A percentile compares a stretch with the other conserved stretches of the same genome.
Evolutionary conservation across 2,888 invertebrate species (phyloP).

Genomic region (Salpingus planirostris): DNA sequence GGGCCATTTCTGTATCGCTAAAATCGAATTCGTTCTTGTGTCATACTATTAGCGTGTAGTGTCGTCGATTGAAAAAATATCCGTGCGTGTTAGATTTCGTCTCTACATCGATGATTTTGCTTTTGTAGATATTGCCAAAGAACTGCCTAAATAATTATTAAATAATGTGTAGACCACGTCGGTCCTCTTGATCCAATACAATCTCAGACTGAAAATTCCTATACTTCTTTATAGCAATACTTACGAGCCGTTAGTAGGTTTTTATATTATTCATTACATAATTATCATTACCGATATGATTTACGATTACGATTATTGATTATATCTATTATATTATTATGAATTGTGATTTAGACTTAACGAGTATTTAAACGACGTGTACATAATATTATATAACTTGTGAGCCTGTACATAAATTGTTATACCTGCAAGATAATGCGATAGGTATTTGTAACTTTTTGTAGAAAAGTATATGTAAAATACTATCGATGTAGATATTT

Average conservation of each 20-base stretch:
- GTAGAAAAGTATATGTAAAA: slow-evolving; percentile 24
- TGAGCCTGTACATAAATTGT: slow-evolving; percentile 26
- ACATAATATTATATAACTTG: slow-evolving; percentile 12
- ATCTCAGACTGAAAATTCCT: slow-evolving; percentile 34
- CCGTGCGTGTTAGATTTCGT: no score
- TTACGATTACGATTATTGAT: no score
- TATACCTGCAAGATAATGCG: slow-evolving; percentile 21
- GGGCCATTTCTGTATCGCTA: no score
- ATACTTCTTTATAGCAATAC: slow-evolving; percentile 31
- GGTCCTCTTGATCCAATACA: slow-evolving; percentile 21
- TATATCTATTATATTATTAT: slow-evolving; percentile 9
- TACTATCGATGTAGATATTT: slow-evolving; percentile 32
- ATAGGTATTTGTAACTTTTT: slow-evolving; percentile 24
- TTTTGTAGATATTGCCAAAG: slow-evolving; percentile 25
- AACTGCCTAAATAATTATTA: slow-evolving; percentile 21
- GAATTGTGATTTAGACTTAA: slow-evolving; percentile 24
- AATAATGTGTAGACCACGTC: slow-evolving; percentile 6
- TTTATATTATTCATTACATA: slow-evolving; percentile 5
- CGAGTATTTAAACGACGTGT: slow-evolving; percentile 10
- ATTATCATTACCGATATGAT: slow-evolving; percentile 12
- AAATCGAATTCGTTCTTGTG: no score
- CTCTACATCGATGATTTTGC: no score
- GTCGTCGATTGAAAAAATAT: no score
- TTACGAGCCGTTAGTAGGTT: slow-evolving; percentile 18
- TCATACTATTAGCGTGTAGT: no score